phyloP scores from a whole-genome alignment of 2,888 invertebrate species.

The Apomyelois bistriatella region DNA sequence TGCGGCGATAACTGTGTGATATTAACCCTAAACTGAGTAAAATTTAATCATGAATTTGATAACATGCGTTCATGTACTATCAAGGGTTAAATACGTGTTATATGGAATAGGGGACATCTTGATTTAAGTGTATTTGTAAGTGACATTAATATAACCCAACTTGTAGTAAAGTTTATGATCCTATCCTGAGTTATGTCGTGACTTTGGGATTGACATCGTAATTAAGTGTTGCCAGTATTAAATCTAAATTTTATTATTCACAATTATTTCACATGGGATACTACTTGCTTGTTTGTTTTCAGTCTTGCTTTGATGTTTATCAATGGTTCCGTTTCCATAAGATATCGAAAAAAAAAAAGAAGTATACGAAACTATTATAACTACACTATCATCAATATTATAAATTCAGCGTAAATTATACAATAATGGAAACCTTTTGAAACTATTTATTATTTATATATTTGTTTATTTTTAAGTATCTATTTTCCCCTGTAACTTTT shows the following conservation, averaged over 20 bases:
- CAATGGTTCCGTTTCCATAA: too few species aligned
- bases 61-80: not conserved
- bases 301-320: not conserved
- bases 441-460: too few species aligned
- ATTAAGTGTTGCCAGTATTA: not conserved
- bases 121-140: constrained; percentile 2
- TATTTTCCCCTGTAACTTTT: too few species aligned
- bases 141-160: constrained; percentile 1
- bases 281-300: not conserved
- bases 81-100: not conserved
- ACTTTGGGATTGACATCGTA: not conserved
- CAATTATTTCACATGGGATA: not conserved
- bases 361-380: too few species aligned
- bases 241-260: not conserved
- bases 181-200: not conserved
- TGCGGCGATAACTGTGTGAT: too few species aligned
- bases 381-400: too few species aligned
- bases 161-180: constrained; percentile 10
- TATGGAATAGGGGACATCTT: not conserved
- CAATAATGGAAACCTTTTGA: too few species aligned
- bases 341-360: too few species aligned
- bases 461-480: too few species aligned
- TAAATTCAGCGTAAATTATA: too few species aligned
- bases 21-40: too few species aligned
- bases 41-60: constrained; percentile 6